phyloP scores from a whole-genome alignment of 2,888 invertebrate species.

The Clitarchus hookeri region DNA sequence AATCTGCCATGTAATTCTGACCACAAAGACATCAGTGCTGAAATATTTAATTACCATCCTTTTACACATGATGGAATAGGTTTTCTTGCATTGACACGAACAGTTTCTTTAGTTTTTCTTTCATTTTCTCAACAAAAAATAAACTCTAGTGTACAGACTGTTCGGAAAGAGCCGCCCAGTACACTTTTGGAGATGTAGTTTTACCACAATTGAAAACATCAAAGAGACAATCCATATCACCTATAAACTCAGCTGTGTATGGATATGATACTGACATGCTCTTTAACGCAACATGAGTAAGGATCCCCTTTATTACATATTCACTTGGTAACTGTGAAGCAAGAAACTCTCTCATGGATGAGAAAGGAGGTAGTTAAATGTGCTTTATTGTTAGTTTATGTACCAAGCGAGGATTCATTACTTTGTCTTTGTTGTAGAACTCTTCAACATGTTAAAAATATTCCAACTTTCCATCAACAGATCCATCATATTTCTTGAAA shows the following conservation, averaged over 20 bases:
- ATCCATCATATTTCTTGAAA: conserved; percentile 27
- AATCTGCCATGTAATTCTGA: too few relatives aligned
- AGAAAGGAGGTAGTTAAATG: conserved; percentile 19
- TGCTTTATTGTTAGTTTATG: conserved; percentile 26
- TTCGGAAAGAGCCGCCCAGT: background rate
- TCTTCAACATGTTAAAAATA: conserved; percentile 26
- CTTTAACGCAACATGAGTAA: too few relatives aligned
- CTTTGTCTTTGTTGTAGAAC: conserved; percentile 28
- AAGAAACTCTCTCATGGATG: too few relatives aligned
- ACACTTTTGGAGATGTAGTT: conserved; percentile 22
- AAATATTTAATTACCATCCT: conserved; percentile 28
- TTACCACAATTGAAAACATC: background rate
- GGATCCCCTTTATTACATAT: too few relatives aligned
- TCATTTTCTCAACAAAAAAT: too few relatives aligned
- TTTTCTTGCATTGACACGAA: conserved; percentile 6
- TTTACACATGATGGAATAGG: conserved; percentile 7
- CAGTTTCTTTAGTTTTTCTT: too few relatives aligned
- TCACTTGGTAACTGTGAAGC: too few relatives aligned
- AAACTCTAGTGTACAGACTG: too few relatives aligned
- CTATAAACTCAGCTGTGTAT: background rate
- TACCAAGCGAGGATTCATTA: conserved; percentile 24
- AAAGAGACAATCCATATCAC: conserved; percentile 24
- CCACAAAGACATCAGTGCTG: background rate
- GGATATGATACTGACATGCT: too few relatives aligned
- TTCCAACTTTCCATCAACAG: background rate